Conservation (phyloP, 1,140 invertebrate genomes). For the Littorina saxatilis region DNA sequence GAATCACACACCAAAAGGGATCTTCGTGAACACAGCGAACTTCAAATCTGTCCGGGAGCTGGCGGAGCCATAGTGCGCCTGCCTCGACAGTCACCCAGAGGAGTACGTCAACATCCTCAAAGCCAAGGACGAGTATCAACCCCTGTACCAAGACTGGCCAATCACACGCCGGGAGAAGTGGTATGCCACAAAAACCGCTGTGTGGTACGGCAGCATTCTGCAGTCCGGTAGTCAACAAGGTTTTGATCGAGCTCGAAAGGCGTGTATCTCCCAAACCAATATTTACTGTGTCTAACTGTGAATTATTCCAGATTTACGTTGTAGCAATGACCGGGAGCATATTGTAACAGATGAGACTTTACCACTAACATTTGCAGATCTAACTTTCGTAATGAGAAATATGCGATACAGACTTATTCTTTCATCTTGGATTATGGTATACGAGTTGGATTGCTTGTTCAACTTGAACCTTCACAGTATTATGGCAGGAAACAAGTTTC, state of each 20-base stretch:
- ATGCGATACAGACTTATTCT: neutral
- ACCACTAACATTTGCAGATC: no score
- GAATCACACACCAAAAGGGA: neutral
- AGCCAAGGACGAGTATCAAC: constrained; percentile 37
- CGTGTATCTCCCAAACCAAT: no score
- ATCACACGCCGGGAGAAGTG: neutral
- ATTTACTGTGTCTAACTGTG: neutral
- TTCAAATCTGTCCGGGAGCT: constrained; percentile 41
- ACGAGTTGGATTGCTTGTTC: no score
- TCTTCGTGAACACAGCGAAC: constrained; percentile 41
- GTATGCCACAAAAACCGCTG: no score
- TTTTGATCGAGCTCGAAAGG: no score
- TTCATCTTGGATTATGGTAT: no score
- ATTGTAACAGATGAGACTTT: no score
- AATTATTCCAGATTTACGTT: neutral
- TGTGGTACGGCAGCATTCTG: no score
- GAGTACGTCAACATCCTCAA: constrained; percentile 38
- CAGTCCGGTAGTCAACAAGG: no score
- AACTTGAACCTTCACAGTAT: no score
- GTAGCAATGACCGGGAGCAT: neutral
- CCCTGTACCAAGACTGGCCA: constrained; percentile 32
- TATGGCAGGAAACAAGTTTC: no score
- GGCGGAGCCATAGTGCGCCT: constrained; percentile 36
- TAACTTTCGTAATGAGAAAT: no score
- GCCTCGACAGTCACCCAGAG: constrained; percentile 38